Conservation (phyloP, 2,888 invertebrate species). For the Orthosia gothica region DNA sequence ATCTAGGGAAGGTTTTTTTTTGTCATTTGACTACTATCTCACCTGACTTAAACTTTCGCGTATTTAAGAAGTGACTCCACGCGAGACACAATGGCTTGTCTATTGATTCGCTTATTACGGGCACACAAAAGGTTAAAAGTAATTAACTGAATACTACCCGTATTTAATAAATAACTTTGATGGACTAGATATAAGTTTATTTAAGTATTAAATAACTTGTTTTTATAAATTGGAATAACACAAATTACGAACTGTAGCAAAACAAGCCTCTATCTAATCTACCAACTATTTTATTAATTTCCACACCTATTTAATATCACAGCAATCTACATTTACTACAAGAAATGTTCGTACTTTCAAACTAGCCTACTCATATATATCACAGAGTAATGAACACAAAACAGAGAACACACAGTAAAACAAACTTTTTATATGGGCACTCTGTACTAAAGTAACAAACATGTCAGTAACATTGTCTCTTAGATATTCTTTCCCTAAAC, state of each 20-base stretch:
- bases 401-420: conserved; percentile 20
- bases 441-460: conserved; percentile 38
- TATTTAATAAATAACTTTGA: neutral
- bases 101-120: too few species aligned
- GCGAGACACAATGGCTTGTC: too few species aligned
- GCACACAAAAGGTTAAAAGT: too few species aligned
- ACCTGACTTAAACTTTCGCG: too few species aligned
- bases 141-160: too few species aligned
- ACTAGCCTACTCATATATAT: conserved; percentile 25
- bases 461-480: conserved; percentile 16
- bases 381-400: conserved; percentile 43
- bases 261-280: too few species aligned
- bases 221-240: neutral
- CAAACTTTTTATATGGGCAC: conserved; percentile 26
- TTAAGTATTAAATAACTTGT: neutral
- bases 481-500: conserved; percentile 35
- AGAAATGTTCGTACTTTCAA: conserved; percentile 3
- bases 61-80: too few species aligned
- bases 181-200: neutral
- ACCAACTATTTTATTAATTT: neutral
- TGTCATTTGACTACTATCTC: too few species aligned
- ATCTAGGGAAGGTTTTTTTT: too few species aligned
- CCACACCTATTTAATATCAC: too few species aligned
- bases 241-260: neutral
- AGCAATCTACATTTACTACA: conserved; percentile 5